A percentile compares a stretch with the other conserved stretches of the same genome.
Evolutionary conservation across 2,888 invertebrate genomes (phyloP).

Genomic region (Cephonodes hylas): DNA sequence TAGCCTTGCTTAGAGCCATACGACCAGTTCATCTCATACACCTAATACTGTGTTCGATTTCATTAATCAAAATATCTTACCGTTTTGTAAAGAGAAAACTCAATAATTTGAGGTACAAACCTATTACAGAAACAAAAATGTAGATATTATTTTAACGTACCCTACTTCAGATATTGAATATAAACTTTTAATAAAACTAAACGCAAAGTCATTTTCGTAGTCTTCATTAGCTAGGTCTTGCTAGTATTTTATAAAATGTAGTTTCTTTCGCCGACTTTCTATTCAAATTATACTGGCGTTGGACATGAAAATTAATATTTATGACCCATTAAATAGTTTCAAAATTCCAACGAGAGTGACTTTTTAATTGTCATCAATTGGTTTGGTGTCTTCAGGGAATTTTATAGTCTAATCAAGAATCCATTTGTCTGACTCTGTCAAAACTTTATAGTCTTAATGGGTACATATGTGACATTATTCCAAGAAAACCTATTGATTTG

Average conservation of each 20-base stretch:
- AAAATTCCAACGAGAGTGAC: conserved; percentile 26
- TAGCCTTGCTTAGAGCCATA: too few relatives aligned
- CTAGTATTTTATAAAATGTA: neutral
- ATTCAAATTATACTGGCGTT: neutral
- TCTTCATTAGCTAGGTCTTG: neutral
- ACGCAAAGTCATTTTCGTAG: neutral
- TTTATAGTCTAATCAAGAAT: conserved; percentile 33
- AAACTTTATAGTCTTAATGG: neutral
- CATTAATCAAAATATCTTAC: too few relatives aligned
- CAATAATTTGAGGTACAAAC: too few relatives aligned
- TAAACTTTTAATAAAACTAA: neutral
- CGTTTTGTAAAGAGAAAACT: too few relatives aligned
- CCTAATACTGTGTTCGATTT: too few relatives aligned
- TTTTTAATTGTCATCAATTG: conserved; percentile 45
- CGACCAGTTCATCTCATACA: too few relatives aligned
- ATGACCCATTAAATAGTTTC: conserved; percentile 24
- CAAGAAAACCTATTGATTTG: too few relatives aligned
- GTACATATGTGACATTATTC: too few relatives aligned
- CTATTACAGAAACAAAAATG: too few relatives aligned
- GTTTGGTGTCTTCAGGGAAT: conserved; percentile 27
- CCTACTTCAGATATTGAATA: too few relatives aligned
- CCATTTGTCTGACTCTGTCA: conserved; percentile 8
- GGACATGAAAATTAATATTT: neutral
- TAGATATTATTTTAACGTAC: too few relatives aligned
- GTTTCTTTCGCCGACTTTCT: neutral